Conservation (phyloP, 2,113 vertebrate species). For the Chloropsis hardwickii region DNA sequence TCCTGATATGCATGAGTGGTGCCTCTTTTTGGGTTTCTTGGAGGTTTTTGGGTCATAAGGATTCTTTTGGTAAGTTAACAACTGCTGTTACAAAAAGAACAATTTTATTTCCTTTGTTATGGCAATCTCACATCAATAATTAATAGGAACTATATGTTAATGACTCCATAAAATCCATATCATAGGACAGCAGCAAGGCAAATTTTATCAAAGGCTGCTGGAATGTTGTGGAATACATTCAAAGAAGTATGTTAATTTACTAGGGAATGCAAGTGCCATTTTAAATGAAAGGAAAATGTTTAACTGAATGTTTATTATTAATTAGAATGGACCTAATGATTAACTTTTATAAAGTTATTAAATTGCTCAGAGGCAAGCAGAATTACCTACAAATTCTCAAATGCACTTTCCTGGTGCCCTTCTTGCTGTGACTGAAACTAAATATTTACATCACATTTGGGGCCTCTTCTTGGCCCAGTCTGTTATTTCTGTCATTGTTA, state of each 20-base stretch:
- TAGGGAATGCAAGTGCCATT: background rate
- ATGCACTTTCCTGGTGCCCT: background rate
- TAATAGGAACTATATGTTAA: background rate
- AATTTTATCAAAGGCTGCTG: background rate
- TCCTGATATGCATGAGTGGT: background rate
- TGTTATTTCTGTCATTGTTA: background rate
- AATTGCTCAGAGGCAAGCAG: background rate
- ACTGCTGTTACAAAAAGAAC: background rate
- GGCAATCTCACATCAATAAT: background rate
- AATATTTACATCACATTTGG: slow-evolving; percentile 17
- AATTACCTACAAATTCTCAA: background rate
- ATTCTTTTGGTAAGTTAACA: background rate
- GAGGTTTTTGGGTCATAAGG: background rate
- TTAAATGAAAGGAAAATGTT: background rate
- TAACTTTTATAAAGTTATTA: slow-evolving; percentile 16
- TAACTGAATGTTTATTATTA: slow-evolving; percentile 26
- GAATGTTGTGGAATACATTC: background rate
- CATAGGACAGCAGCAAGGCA: background rate
- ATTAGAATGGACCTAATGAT: slow-evolving; percentile 29
- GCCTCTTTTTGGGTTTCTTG: background rate
- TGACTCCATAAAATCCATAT: background rate
- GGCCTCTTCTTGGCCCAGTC: background rate
- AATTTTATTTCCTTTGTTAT: background rate
- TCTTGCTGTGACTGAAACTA: background rate
- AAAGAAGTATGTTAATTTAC: background rate